Conservation (phyloP, 2,797 vertebrate species). For the Harpagifer antarcticus region DNA sequence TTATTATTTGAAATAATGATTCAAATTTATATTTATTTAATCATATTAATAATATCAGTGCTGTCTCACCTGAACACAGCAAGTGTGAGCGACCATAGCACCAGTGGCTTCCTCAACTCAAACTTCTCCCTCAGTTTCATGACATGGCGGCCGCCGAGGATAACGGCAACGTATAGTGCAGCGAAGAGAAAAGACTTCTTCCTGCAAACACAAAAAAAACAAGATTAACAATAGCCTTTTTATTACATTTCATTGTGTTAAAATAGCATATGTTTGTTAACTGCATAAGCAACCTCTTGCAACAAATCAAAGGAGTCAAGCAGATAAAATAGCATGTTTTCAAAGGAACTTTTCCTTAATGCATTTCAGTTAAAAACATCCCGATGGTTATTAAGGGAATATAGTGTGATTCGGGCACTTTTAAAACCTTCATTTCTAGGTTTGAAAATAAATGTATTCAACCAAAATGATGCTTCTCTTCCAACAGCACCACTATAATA, state of each 20-base stretch:
- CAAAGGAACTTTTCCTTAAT: not conserved
- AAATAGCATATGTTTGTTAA: not conserved
- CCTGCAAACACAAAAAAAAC: slow-evolving; percentile 81
- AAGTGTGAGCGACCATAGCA: slow-evolving; percentile 97
- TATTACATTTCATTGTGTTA: no score
- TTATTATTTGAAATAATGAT: not conserved
- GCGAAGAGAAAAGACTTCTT: slow-evolving; percentile 99
- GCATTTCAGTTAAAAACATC: not conserved
- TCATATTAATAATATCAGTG: not conserved
- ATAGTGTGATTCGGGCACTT: not conserved
- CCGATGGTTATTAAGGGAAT: not conserved
- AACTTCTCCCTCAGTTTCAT: slow-evolving; percentile 99
- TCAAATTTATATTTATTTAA: not conserved
- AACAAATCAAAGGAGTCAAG: not conserved
- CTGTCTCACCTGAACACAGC: slow-evolving; percentile 94
- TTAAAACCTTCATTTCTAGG: not conserved
- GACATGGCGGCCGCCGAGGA: slow-evolving; percentile 96
- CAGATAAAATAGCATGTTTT: not conserved
- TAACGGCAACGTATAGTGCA: slow-evolving; percentile 95
- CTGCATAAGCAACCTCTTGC: not conserved
- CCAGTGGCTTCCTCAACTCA: slow-evolving; percentile 96
- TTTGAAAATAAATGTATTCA: not conserved
- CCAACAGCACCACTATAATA: not conserved
- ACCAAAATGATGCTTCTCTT: not conserved
- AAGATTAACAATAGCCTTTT: not conserved